These are phyloP conservation scores for Sapayoa aenigma DNA, from an alignment of 2,113 vertebrate genomes.

Conservation along the genomic window DNA sequence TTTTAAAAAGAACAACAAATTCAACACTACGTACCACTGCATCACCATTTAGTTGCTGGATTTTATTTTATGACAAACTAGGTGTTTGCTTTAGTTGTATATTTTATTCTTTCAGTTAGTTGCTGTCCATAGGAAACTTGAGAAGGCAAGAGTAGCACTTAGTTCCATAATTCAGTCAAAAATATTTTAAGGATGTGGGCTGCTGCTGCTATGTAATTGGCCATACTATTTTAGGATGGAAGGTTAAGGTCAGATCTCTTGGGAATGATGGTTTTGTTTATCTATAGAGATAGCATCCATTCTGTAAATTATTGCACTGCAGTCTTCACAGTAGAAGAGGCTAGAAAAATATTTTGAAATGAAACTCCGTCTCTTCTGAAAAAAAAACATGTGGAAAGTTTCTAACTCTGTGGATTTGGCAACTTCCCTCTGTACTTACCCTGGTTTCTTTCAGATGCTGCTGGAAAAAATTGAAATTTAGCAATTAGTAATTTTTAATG, in stretches of 20 bases:
- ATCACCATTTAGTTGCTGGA: not conserved
- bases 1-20: not conserved
- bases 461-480: not conserved
- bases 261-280: constrained; percentile 53
- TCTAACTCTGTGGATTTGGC: constrained; percentile 13
- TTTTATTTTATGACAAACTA: not conserved
- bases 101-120: not conserved
- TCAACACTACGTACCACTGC: not conserved
- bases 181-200: constrained; percentile 30
- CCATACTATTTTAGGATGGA: constrained; percentile 36
- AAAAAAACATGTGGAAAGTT: constrained; percentile 16
- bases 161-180: not conserved
- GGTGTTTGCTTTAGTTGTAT: not conserved
- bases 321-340: constrained; percentile 27
- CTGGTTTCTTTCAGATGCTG: not conserved
- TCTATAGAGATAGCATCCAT: constrained; percentile 9
- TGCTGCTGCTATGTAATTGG: constrained; percentile 17
- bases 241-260: constrained; percentile 53
- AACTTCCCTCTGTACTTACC: not conserved
- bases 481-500: constrained; percentile 39
- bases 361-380: not conserved
- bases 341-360: constrained; percentile 48
- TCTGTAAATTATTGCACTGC: constrained; percentile 29
- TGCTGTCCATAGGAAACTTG: not conserved
- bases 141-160: not conserved